phyloP scores from a whole-genome alignment of 2,113 vertebrate genomes.

The Percina caprodes region DNA sequence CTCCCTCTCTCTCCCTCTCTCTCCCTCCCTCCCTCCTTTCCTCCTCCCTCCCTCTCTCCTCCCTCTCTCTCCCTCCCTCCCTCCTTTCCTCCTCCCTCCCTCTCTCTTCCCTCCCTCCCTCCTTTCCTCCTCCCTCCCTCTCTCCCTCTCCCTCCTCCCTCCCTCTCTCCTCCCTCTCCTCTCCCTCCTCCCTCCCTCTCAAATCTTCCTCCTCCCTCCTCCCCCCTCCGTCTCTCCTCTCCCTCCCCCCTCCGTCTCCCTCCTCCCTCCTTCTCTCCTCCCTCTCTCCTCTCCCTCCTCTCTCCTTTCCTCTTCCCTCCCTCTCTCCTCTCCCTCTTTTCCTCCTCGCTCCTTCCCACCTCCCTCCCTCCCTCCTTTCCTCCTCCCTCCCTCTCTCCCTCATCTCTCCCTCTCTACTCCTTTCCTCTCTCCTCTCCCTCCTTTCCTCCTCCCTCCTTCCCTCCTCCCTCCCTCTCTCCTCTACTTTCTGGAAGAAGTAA shows the following conservation, averaged over 20 bases:
- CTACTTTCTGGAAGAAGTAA: too few relatives aligned
- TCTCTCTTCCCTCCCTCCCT: neutral
- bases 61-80: neutral
- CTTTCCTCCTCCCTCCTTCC: neutral
- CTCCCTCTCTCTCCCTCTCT: too few relatives aligned
- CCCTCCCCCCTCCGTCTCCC: neutral
- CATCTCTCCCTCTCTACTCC: neutral
- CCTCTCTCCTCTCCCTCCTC: too few relatives aligned
- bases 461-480: neutral
- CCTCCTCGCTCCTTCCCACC: neutral
- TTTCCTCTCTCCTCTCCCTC: too few relatives aligned
- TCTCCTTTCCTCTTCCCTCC: too few relatives aligned
- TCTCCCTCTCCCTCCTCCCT: neutral
- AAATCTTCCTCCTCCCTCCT: too few relatives aligned
- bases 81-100: neutral
- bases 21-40: neutral
- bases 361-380: too few relatives aligned
- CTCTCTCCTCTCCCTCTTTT: constrained; percentile 30
- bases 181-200: neutral
- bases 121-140: neutral
- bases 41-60: neutral
- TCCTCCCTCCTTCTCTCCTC: neutral
- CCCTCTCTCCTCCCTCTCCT: neutral
- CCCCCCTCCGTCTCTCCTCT: too few relatives aligned
- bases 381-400: constrained; percentile 5